Conservation (phyloP, 2,113 vertebrate genomes). For the Psilopogon haemacephalus region DNA sequence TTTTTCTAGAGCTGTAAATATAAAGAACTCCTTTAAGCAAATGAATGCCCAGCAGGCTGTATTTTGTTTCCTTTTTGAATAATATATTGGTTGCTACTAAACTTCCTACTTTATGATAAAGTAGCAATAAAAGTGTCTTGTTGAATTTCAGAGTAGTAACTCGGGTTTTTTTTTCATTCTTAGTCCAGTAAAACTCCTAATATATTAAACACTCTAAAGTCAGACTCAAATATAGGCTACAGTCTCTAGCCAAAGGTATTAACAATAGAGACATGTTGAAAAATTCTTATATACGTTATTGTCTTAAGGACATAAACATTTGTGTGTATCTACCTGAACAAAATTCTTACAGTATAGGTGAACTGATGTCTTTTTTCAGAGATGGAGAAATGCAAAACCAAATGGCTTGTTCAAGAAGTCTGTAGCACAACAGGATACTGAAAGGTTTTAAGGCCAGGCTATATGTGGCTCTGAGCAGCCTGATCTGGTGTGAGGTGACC, state of each 20-base stretch:
- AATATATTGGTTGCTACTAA: constrained; percentile 20
- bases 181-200: neutral
- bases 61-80: constrained; percentile 46
- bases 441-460: no score
- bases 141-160: neutral
- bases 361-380: neutral
- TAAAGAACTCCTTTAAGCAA: constrained; percentile 28
- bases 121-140: neutral
- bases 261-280: neutral
- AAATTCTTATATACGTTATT: neutral
- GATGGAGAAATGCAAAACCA: neutral
- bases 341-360: neutral
- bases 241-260: neutral
- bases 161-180: neutral
- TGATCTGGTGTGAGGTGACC: no score
- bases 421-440: neutral
- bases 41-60: constrained; percentile 15
- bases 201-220: neutral
- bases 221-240: neutral
- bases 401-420: neutral
- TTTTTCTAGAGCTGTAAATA: constrained; percentile 31
- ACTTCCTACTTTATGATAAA: neutral
- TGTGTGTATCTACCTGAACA: neutral
- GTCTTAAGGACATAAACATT: neutral
- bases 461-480: no score